Base-by-base conservation (phyloP, 2,888 invertebrate genomes). In the Parnassius orleans region DNA sequence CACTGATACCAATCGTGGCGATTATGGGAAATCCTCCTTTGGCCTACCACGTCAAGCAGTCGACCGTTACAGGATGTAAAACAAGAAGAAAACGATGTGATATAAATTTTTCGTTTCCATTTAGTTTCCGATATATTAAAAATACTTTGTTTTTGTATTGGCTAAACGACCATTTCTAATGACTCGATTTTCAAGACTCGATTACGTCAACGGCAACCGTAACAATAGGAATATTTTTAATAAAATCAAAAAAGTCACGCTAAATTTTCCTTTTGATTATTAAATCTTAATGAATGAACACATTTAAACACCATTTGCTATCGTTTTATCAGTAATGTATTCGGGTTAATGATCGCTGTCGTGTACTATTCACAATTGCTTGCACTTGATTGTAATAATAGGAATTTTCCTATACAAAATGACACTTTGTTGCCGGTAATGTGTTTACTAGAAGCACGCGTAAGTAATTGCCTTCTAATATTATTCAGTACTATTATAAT, bases 351-450 rank as follows among this genome's bases (percentile, higher is more conserved):
- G 78, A 75, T 69, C 69, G 66, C 61, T 69, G 77, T 80, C 78
- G 73, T 82, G 74, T 78, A 71, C 69, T 67, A 72, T 69, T 70
- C 73, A 76, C 70, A 70, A 75, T 78, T 78, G 79, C 78, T 77
- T 74, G 80, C 71, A 82, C 76, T 80, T 70, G 72, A 73, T 72
- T 70, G 71, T 80, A 83, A 82, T 84, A 78, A 81, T 82, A 80
- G 90, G 90, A 90, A 90, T 84, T 84, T 90, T 90, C 90, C 90
- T 84, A 87, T 81, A 79, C 79, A 80, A 83, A 80, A 78, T 74
- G 75, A 75, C 70, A 76, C 78, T 80, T 71, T 69, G 63, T 71
- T 78, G 76, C 48, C 9, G 70, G 70, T 75, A 71, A 72, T 68
- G 70, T 68, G 67, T 68, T 64, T 66, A 56, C 69, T 65, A 59